Evolutionary conservation across 1,140 invertebrate genomes (phyloP).

Genomic region (Pissodes strobi): DNA sequence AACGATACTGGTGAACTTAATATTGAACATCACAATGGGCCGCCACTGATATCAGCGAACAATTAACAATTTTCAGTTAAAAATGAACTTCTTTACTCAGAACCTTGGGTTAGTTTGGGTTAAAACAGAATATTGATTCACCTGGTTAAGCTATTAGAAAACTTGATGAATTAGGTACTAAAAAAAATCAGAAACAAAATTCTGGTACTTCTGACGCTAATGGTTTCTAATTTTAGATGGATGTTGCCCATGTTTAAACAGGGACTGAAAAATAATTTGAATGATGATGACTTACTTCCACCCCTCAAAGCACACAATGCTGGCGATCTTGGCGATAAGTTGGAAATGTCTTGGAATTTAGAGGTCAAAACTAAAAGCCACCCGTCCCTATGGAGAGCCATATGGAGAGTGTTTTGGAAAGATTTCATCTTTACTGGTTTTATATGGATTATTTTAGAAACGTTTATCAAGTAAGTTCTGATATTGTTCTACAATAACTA

Average conservation of each 20-base stretch:
- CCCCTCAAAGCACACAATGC: slow-evolving; percentile 31
- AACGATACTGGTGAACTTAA: too few relatives aligned
- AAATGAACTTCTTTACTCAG: too few relatives aligned
- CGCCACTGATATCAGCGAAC: too few relatives aligned
- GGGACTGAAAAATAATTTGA: slow-evolving; percentile 23
- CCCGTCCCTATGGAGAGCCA: slow-evolving; percentile 50
- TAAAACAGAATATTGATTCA: too few relatives aligned
- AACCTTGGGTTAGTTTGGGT: too few relatives aligned
- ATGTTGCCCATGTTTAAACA: slow-evolving; percentile 44
- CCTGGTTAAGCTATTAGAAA: too few relatives aligned
- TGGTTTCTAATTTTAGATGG: slow-evolving; percentile 61
- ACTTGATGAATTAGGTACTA: slow-evolving; percentile 54
- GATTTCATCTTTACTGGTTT: slow-evolving; percentile 34
- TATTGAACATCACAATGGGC: too few relatives aligned
- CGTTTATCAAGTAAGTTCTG: slow-evolving; percentile 52
- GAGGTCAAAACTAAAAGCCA: slow-evolving; percentile 45
- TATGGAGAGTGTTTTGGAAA: slow-evolving; percentile 33
- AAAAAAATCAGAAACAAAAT: too few relatives aligned
- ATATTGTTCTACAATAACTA: neutral
- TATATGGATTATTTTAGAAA: slow-evolving; percentile 30
- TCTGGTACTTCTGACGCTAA: too few relatives aligned
- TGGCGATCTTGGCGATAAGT: slow-evolving; percentile 58
- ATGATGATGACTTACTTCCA: slow-evolving; percentile 29
- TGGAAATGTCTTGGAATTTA: slow-evolving; percentile 60
- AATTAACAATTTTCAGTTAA: too few relatives aligned